These are phyloP conservation scores for Pollenia angustigena DNA, from an alignment of 2,888 invertebrate species.

Conservation along the genomic window DNA sequence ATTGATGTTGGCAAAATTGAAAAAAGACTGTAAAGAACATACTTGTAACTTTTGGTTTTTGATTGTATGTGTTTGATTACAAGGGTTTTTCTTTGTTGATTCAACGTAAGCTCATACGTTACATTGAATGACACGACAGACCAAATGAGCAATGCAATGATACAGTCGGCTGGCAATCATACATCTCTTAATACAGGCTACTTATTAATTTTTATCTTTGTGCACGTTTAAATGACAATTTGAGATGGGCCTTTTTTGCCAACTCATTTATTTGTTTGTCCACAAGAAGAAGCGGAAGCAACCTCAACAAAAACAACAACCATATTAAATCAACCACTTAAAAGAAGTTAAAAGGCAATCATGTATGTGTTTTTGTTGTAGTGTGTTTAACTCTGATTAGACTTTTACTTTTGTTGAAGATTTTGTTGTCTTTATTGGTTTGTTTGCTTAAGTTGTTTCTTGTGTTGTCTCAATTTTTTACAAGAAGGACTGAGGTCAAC, in stretches of 20 bases:
- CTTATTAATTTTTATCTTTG: neutral
- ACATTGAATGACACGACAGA: conserved; percentile 64
- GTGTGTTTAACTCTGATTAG: conserved; percentile 60
- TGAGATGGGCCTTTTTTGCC: neutral
- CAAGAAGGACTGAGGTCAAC: neutral
- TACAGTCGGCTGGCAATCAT: conserved; percentile 14
- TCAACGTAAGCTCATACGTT: conserved; percentile 57
- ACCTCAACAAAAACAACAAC: conserved; percentile 12
- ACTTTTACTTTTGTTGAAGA: conserved; percentile 35
- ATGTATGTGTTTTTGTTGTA: conserved; percentile 3
- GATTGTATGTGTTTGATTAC: conserved; percentile 46
- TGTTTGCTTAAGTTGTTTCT: conserved; percentile 3
- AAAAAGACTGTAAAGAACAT: neutral
- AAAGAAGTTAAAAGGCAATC: conserved; percentile 36
- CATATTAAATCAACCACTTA: conserved; percentile 35
- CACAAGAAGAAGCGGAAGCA: neutral
- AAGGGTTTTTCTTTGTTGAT: conserved; percentile 48
- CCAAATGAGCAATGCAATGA: conserved; percentile 22
- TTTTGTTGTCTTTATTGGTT: conserved; percentile 3
- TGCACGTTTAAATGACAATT: conserved; percentile 2
- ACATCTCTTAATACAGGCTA: conserved; percentile 15
- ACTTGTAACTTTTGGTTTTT: conserved; percentile 46
- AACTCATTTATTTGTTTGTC: neutral
- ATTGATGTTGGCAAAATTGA: neutral
- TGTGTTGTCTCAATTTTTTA: neutral